Evolutionary conservation across 2,888 invertebrate species (phyloP), one percentile per base, ranked within the genome.

Genomic region (Taenaris catops): DNA sequence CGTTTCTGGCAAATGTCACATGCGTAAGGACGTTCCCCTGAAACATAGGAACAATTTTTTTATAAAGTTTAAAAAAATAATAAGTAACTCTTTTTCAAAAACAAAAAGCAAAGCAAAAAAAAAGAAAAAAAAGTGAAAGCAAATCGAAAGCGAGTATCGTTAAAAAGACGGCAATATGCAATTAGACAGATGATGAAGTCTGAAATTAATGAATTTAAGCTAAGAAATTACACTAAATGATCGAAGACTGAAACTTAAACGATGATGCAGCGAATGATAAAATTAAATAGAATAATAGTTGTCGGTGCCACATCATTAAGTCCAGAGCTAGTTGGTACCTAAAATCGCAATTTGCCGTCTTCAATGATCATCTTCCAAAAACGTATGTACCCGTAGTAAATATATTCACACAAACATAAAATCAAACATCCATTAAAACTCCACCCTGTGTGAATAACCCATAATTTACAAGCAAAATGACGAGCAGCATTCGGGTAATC

Each of bases 1-100:
- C 92, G 89, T 78, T 94, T 94, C 63, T 92, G 90, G 72, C 94
- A 94, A 55, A 93, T 91, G 78, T 93, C 92, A 81, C 94, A 94
- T 48, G 91, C 90, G 60, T 93, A 94, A 18, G 94, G 94, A 42
- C 93, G 88, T 72, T 93, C 92, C 52, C 94, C 94, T 89, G 70
- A 51, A 73, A 75, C 6, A 24, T n/a, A n/a, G n/a, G n/a, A n/a
- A n/a, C 34, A 38, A 9, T 29, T 34, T 31, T 34, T 6, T 26
- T 21, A n/a, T 35, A 1, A 19, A 25, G n/a, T n/a, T 17, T n/a
- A n/a, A n/a, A n/a, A n/a, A n/a, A n/a, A n/a, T n/a, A n/a, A n/a
- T n/a, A n/a, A n/a, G n/a, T n/a, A n/a, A n/a, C n/a, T n/a, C n/a
- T n/a, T n/a, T n/a, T n/a, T n/a, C n/a, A n/a, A n/a, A n/a, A n/a